Evolutionary conservation across 2,888 invertebrate species (phyloP), one percentile per base, ranked within the genome.

Genomic region (Heliconius ethilla): DNA sequence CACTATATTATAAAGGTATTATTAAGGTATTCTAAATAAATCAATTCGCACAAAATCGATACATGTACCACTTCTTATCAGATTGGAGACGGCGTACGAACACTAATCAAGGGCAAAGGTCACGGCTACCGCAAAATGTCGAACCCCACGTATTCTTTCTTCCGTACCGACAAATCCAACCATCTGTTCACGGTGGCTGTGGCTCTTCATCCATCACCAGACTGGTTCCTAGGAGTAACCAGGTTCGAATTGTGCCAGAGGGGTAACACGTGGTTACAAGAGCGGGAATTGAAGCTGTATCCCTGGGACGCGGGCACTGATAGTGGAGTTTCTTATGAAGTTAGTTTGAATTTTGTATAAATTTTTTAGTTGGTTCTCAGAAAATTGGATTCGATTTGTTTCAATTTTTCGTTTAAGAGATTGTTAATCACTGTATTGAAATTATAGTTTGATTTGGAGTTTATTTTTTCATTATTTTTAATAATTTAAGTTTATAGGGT

Each of bases 251-350:
- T 99, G 7, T 99, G 99, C 84, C 95, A 97, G 75, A 90, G 94
- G 63, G 97, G 99, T 88, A 98, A 99, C 86, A 96, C 97, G 0
- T 99, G 99, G 99, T 95, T 97, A 15, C 96, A 96, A 78, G 96
- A 97, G 80, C 93, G 97, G 83, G 96, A 96, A 75, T 95, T 99
- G 45, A 97, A 99, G 90, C 94, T 99, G 27, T 98, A 96, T 88
- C 99, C 99, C 0, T 99, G 98, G 95, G 99, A 99, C 91, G 99
- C 99, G 63, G 99, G 99, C 1, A 99, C 99, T 3, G 99, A 99
- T 86, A 96, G 96, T 85, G 99, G 99, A 1, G 96, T 98, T 9
- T 97, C 97, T 3, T 99, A 99, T 87, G 97, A 97, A 96, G 97
- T 97, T 88, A 70, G 75, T 70, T 45, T 27, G 2, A n/a, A 15